Evolutionary conservation across 2,797 vertebrate species (phyloP).

Genomic region (Psittacula echo): DNA sequence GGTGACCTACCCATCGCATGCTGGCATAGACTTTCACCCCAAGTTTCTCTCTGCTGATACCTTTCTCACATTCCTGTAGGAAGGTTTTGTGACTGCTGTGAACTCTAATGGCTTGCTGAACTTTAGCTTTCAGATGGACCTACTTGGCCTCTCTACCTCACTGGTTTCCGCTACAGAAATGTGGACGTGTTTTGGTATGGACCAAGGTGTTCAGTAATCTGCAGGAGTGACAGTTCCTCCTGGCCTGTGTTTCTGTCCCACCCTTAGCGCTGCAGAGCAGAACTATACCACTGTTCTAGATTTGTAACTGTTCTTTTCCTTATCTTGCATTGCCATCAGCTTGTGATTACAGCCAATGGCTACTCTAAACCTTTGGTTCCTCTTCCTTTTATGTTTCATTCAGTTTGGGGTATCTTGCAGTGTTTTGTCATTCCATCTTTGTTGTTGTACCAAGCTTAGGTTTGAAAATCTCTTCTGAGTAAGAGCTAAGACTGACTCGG

Average conservation of each 20-base stretch:
- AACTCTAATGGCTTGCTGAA: not conserved
- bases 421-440: not conserved
- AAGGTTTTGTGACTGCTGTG: rapidly evolving
- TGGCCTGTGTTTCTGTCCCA: not conserved
- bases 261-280: not conserved
- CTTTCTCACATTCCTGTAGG: rapidly evolving
- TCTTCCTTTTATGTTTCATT: not conserved
- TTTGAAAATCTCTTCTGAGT: not conserved
- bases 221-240: not conserved
- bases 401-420: not conserved
- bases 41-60: not conserved
- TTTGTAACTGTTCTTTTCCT: not conserved
- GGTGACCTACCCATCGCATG: not conserved
- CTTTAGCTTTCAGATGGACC: not conserved
- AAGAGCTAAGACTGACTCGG: not conserved
- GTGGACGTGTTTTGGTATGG: not conserved
- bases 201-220: not conserved
- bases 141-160: not conserved
- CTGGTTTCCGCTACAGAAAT: not conserved
- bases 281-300: not conserved
- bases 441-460: not conserved
- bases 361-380: not conserved
- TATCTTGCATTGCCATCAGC: not conserved
- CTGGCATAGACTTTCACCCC: not conserved
- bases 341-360: not conserved